Conservation (phyloP, 2,888 invertebrate species). For the Dasypolia templi region DNA sequence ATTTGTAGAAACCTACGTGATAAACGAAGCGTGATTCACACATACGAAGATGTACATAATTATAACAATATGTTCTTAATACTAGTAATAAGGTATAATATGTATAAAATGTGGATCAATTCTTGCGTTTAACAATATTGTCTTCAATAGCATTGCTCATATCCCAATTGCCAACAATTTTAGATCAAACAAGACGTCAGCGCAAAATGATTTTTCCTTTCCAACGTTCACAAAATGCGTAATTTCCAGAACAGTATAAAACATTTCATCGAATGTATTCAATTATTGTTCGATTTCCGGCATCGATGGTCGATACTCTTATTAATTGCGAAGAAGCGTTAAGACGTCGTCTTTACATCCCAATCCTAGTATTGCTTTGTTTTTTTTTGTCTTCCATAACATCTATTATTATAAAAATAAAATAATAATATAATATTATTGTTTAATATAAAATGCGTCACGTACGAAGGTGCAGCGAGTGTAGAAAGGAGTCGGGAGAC, state of each 20-base stretch:
- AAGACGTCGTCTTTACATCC: slow-evolving; percentile 61
- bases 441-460: slow-evolving; percentile 54
- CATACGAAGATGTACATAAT: slow-evolving; percentile 68
- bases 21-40: slow-evolving; percentile 64
- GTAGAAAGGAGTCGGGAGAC: slow-evolving; percentile 75
- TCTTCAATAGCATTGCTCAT: slow-evolving; percentile 88
- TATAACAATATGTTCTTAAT: slow-evolving; percentile 80
- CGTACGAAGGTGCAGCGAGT: slow-evolving; percentile 78
- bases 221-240: slow-evolving; percentile 53
- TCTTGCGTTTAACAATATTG: slow-evolving; percentile 89
- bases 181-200: slow-evolving; percentile 68
- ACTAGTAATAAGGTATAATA: slow-evolving; percentile 77
- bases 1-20: slow-evolving; percentile 50
- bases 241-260: slow-evolving; percentile 31
- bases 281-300: slow-evolving; percentile 29
- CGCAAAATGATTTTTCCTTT: slow-evolving; percentile 50
- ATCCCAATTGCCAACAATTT: slow-evolving; percentile 76
- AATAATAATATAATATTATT: no score
- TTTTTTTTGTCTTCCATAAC: slow-evolving; percentile 71
- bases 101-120: slow-evolving; percentile 87
- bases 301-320: slow-evolving; percentile 21
- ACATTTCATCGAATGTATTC: slow-evolving; percentile 28
- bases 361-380: slow-evolving; percentile 76
- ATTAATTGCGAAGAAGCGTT: slow-evolving; percentile 46
- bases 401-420: slow-evolving; percentile 63